Evolutionary conservation across 1,140 invertebrate genomes (phyloP).

Genomic region (Danaus melanippus): DNA sequence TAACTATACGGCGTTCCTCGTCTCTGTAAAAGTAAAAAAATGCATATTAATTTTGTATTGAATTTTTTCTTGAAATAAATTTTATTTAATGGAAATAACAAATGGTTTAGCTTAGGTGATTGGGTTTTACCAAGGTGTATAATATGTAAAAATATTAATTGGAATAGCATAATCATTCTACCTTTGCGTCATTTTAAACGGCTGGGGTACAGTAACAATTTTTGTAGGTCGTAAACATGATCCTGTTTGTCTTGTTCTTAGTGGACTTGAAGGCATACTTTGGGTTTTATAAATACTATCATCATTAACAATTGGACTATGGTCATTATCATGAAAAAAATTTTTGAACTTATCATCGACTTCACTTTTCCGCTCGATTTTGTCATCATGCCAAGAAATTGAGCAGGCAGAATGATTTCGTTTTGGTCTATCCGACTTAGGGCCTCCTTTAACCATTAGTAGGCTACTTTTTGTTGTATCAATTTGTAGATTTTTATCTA

Average conservation of each 20-base stretch:
- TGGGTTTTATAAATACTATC: slow-evolving; percentile 52
- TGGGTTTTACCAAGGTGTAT: slow-evolving; percentile 10
- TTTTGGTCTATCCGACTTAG: slow-evolving; percentile 40
- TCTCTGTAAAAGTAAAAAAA: slow-evolving; percentile 65
- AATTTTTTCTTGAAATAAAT: neutral
- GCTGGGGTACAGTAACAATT: slow-evolving; percentile 75
- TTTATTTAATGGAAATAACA: neutral
- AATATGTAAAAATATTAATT: neutral
- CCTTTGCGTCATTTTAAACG: slow-evolving; percentile 79
- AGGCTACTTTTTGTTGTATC: slow-evolving; percentile 21
- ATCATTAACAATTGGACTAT: slow-evolving; percentile 20
- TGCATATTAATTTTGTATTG: neutral
- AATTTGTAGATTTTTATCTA: slow-evolving; percentile 25
- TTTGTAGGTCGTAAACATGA: slow-evolving; percentile 43
- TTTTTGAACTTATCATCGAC: slow-evolving; percentile 54
- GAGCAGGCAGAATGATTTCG: slow-evolving; percentile 64
- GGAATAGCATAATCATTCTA: slow-evolving; percentile 30
- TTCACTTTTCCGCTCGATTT: slow-evolving; percentile 42
- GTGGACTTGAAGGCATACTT: slow-evolving; percentile 74
- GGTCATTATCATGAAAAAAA: slow-evolving; percentile 44
- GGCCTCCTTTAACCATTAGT: slow-evolving; percentile 26
- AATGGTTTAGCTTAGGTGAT: neutral
- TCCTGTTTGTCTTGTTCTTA: slow-evolving; percentile 44
- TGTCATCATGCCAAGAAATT: slow-evolving; percentile 63
- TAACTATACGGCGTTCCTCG: slow-evolving; percentile 74